phyloP scores from a whole-genome alignment of 2,888 invertebrate species.

The Torymus tubicola region DNA sequence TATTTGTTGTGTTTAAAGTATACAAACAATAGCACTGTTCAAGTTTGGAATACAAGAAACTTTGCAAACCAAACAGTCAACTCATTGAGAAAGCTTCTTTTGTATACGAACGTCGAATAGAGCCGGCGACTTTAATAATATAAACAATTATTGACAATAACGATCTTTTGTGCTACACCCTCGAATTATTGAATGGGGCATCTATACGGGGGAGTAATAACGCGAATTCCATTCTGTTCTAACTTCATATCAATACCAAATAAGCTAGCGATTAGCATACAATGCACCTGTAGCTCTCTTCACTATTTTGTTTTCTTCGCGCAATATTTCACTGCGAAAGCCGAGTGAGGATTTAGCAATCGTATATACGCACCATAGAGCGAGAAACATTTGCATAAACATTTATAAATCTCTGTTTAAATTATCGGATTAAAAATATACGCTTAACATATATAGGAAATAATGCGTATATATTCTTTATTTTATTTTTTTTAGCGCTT shows the following conservation, averaged over 20 bases:
- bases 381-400: conserved; percentile 35
- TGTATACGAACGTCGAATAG: too few relatives aligned
- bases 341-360: conserved; percentile 42
- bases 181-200: conserved; percentile 10
- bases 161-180: neutral
- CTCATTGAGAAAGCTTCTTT: too few relatives aligned
- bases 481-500: too few relatives aligned
- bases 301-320: conserved; percentile 43
- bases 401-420: conserved; percentile 18
- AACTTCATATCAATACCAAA: conserved; percentile 53
- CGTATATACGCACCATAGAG: neutral
- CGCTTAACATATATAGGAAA: neutral
- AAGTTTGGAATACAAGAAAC: too few relatives aligned
- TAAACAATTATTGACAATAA: conserved; percentile 12
- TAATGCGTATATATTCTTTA: neutral
- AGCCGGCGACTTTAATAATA: neutral
- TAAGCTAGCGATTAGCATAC: conserved; percentile 49
- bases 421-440: conserved; percentile 2
- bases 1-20: too few relatives aligned
- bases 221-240: conserved; percentile 40
- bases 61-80: too few relatives aligned
- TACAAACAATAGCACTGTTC: too few relatives aligned
- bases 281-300: conserved; percentile 52
- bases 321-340: conserved; percentile 42
- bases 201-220: conserved; percentile 26